Conservation (phyloP, 1,140 invertebrate genomes). For the Bombus impatiens region DNA sequence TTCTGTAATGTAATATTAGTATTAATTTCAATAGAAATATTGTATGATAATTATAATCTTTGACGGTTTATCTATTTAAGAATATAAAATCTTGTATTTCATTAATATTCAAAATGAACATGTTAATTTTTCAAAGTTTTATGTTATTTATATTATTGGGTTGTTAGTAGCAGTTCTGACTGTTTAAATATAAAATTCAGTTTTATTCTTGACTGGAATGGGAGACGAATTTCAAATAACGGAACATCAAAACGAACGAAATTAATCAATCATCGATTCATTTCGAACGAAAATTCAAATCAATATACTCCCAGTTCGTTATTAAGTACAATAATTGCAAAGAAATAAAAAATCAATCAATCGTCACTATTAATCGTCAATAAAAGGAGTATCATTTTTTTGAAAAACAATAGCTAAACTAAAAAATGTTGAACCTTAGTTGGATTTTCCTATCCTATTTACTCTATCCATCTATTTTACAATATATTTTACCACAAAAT, state of each 20-base stretch:
- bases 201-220: neutral
- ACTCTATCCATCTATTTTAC: neutral
- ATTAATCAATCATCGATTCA: too few species aligned
- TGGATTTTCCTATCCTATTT: neutral
- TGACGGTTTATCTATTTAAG: too few species aligned
- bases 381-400: neutral
- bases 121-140: neutral
- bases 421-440: neutral
- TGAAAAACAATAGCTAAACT: neutral
- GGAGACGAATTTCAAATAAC: too few species aligned
- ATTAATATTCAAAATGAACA: neutral
- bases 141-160: neutral
- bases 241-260: too few species aligned
- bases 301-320: too few species aligned
- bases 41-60: neutral
- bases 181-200: neutral
- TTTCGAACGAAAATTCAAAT: too few species aligned
- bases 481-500: neutral
- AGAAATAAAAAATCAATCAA: too few species aligned
- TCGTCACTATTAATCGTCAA: too few species aligned
- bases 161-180: neutral
- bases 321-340: too few species aligned
- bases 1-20: neutral
- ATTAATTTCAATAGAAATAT: too few species aligned
- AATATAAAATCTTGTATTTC: neutral